These are phyloP conservation scores for Ptychoptera albimana DNA, from an alignment of 2,888 invertebrate genomes.

Conservation along the genomic window DNA sequence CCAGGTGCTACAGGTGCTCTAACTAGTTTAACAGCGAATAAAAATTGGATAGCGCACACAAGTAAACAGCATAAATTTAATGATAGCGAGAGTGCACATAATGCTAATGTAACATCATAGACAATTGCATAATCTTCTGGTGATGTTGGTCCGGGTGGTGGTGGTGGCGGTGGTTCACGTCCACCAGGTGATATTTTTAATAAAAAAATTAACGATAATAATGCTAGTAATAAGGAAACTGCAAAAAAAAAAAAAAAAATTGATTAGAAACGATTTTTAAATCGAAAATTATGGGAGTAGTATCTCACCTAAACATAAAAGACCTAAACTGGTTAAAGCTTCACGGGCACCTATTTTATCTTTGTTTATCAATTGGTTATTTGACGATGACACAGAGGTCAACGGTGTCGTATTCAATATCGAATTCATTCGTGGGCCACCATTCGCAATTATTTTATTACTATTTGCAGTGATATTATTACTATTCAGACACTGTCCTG, in stretches of 20 bases:
- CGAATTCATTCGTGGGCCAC: conserved; percentile 29
- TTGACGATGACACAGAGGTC: conserved; percentile 20
- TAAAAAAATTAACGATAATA: conserved; percentile 70
- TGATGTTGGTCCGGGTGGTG: conserved; percentile 32
- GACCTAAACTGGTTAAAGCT: conserved; percentile 68
- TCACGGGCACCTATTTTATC: conserved; percentile 51
- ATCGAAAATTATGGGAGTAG: too few species aligned
- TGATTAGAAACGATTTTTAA: too few species aligned
- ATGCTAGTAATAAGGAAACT: conserved; percentile 67
- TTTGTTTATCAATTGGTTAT: conserved; percentile 16
- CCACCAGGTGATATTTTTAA: conserved; percentile 59
- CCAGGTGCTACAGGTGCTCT: conserved; percentile 65
- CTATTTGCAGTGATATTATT: conserved; percentile 10
- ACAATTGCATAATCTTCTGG: conserved; percentile 75
- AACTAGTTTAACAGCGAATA: conserved; percentile 83
- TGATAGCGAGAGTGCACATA: conserved; percentile 76
- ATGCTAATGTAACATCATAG: conserved; percentile 79
- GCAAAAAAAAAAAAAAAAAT: conserved; percentile 10
- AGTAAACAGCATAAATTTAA: conserved; percentile 80
- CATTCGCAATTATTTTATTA: conserved; percentile 18
- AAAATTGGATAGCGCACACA: conserved; percentile 86
- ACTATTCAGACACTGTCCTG: conserved; percentile 2
- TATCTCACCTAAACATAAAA: conserved; percentile 53
- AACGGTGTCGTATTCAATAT: conserved; percentile 18
- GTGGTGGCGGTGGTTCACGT: conserved; percentile 27